These are phyloP conservation scores for Callorhinus ursinus DNA, from an alignment of 2,113 vertebrate species.

Conservation along the genomic window DNA sequence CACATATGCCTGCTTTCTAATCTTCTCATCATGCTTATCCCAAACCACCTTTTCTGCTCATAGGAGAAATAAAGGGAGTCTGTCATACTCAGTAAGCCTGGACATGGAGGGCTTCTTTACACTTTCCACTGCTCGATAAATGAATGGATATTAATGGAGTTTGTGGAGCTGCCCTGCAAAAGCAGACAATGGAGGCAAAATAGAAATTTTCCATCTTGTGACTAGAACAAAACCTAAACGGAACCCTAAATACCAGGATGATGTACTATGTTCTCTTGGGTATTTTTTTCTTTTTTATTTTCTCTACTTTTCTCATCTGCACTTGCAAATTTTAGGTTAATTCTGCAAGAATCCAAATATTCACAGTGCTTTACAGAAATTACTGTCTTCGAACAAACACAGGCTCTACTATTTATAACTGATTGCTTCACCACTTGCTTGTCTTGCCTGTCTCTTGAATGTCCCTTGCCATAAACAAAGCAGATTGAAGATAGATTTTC, in stretches of 20 bases:
- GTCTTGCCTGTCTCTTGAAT: constrained; percentile 26
- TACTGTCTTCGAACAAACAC: constrained; percentile 18
- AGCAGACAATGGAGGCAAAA: constrained; percentile 7
- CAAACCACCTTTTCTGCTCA: background rate
- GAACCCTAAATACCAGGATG: background rate
- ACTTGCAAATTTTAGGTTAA: constrained; percentile 37
- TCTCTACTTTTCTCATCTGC: constrained; percentile 27
- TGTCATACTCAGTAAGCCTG: background rate
- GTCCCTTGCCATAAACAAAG: background rate
- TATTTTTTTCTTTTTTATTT: background rate
- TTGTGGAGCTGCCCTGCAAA: background rate
- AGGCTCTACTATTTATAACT: constrained; percentile 43
- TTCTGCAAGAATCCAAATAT: constrained; percentile 41
- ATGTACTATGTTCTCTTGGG: background rate
- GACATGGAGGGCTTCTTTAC: background rate
- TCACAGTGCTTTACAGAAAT: constrained; percentile 25
- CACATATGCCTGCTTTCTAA: background rate
- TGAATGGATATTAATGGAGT: background rate
- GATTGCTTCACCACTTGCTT: background rate
- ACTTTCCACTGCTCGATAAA: background rate
- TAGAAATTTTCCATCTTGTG: constrained; percentile 6
- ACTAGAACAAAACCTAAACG: constrained; percentile 26
- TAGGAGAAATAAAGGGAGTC: background rate
- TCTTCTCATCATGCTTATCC: background rate
- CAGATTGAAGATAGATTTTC: constrained; percentile 30